These are phyloP conservation scores for Chlorops oryzae DNA, from an alignment of 1,140 invertebrate species.

Conservation along the genomic window DNA sequence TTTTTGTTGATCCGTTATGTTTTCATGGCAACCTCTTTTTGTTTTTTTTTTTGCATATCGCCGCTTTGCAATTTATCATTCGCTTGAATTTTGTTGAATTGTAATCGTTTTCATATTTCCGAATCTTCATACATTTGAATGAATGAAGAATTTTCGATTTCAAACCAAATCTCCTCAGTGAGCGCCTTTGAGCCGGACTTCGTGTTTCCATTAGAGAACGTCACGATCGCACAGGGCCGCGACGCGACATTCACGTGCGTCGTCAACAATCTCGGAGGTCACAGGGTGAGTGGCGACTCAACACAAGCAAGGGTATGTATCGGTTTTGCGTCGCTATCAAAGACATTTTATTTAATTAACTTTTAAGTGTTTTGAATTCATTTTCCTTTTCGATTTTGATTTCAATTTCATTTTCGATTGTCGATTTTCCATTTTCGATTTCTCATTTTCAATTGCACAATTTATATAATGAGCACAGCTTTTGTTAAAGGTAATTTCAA, in stretches of 20 bases:
- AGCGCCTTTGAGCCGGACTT: slow-evolving; percentile 75
- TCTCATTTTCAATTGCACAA: no score
- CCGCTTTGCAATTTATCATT: no score
- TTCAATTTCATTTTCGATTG: no score
- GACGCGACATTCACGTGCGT: slow-evolving; percentile 85
- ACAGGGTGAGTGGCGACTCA: slow-evolving; percentile 86
- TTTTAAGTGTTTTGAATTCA: not conserved
- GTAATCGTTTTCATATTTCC: slow-evolving; percentile 5
- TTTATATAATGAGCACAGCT: no score
- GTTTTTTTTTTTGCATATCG: no score
- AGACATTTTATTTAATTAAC: not conserved
- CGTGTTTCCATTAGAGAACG: slow-evolving; percentile 75
- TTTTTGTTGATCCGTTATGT: no score
- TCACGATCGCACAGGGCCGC: slow-evolving; percentile 77
- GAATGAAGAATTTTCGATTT: slow-evolving; percentile 47
- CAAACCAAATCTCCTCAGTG: slow-evolving; percentile 46
- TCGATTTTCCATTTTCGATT: no score
- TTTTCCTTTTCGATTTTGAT: no score
- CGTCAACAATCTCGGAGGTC: slow-evolving; percentile 84
- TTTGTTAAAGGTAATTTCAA: no score
- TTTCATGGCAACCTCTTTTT: no score
- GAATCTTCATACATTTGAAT: slow-evolving; percentile 12
- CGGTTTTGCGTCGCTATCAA: slow-evolving; percentile 40
- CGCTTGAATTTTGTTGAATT: not conserved
- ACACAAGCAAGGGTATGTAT: slow-evolving; percentile 69